Evolutionary conservation across 1,140 invertebrate genomes (phyloP).

Genomic region (Dermatophagoides farinae): DNA sequence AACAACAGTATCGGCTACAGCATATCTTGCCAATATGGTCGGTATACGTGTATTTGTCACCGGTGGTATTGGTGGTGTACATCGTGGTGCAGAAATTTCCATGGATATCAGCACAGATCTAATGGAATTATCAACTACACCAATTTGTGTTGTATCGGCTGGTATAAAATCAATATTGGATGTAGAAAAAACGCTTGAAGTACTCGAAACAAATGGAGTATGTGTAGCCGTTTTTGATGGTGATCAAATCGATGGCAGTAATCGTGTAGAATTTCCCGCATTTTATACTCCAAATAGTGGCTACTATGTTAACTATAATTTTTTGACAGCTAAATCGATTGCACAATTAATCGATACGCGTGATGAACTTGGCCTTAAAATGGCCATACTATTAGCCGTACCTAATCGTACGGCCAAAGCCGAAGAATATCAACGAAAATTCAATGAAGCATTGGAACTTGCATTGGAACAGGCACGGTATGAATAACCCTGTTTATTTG

Average conservation of each 20-base stretch:
- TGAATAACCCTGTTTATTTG: neutral
- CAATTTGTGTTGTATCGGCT: constrained; percentile 73
- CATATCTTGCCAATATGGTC: constrained; percentile 53
- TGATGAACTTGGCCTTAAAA: constrained; percentile 31
- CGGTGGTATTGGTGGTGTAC: constrained; percentile 76
- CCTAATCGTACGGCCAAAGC: constrained; percentile 51
- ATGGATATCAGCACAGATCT: constrained; percentile 91
- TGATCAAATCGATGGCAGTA: constrained; percentile 19
- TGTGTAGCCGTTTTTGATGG: constrained; percentile 36
- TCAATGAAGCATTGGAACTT: constrained; percentile 44
- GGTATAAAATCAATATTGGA: constrained; percentile 95
- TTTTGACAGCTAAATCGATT: constrained; percentile 28
- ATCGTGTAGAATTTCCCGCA: constrained; percentile 41
- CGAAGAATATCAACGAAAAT: constrained; percentile 28
- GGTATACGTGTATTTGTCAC: constrained; percentile 87
- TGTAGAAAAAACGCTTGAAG: constrained; percentile 79
- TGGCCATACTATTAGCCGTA: constrained; percentile 71
- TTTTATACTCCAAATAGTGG: constrained; percentile 62
- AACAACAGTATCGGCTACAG: constrained; percentile 86
- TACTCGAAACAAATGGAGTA: constrained; percentile 82
- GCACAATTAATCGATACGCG: constrained; percentile 15
- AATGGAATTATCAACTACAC: constrained; percentile 61
- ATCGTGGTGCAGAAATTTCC: constrained; percentile 56
- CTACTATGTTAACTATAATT: constrained; percentile 43
- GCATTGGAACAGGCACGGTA: constrained; percentile 43